Conservation (phyloP, 2,888 invertebrate species). For the Margaritifera margaritifera region DNA sequence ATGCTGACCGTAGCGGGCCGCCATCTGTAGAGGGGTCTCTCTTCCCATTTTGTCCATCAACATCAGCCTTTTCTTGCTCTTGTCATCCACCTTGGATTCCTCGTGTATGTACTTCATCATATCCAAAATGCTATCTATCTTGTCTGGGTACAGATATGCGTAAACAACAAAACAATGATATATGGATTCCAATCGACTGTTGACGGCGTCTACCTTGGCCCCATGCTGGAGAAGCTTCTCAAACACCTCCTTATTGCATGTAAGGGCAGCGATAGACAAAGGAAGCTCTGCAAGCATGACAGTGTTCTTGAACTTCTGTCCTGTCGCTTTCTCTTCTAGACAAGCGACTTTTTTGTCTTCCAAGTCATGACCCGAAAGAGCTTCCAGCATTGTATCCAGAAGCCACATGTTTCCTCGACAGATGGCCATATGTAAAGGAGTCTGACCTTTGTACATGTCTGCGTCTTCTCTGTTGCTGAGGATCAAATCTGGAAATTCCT, state of each 20-base stretch:
- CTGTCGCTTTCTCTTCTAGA: slow-evolving; percentile 27
- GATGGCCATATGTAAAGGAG: slow-evolving; percentile 38
- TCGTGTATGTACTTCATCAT: slow-evolving; percentile 32
- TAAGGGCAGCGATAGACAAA: slow-evolving; percentile 42
- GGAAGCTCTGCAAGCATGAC: slow-evolving; percentile 52
- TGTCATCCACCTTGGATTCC: slow-evolving; percentile 15
- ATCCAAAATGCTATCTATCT: slow-evolving; percentile 24
- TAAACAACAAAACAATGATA: slow-evolving; percentile 31
- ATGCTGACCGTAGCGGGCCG: slow-evolving; percentile 42
- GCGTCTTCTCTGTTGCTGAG: slow-evolving; percentile 8
- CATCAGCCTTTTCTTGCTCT: slow-evolving; percentile 36
- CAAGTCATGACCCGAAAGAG: slow-evolving; percentile 10
- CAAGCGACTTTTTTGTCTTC: slow-evolving; percentile 20
- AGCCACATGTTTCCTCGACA: slow-evolving; percentile 38
- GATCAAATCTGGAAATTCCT: slow-evolving; percentile 25
- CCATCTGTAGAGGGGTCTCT: slow-evolving; percentile 47
- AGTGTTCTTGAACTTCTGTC: slow-evolving; percentile 36
- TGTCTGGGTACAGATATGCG: slow-evolving; percentile 43
- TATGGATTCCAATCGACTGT: slow-evolving; percentile 8
- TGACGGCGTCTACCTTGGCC: slow-evolving; percentile 34
- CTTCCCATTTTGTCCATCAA: slow-evolving; percentile 40
- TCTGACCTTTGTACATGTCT: slow-evolving; percentile 35
- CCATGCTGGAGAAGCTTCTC: slow-evolving; percentile 33
- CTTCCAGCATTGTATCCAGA: slow-evolving; percentile 18
- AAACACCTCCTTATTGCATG: slow-evolving; percentile 35